These are phyloP conservation scores for Scaptomyza reducta DNA, from an alignment of 2,888 invertebrate species.

Conservation along the genomic window DNA sequence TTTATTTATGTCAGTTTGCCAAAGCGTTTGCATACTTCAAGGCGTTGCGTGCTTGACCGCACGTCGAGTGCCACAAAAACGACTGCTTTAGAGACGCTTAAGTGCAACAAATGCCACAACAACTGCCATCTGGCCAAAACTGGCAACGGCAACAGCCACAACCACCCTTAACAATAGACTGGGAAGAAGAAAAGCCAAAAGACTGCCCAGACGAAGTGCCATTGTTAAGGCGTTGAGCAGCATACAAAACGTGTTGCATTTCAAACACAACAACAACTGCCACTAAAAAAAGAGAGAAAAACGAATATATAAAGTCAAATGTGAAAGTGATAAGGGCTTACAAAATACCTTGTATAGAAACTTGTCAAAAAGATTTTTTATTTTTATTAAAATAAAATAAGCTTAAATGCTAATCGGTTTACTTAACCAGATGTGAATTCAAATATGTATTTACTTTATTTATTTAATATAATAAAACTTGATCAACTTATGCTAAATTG, in stretches of 20 bases:
- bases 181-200: constrained; percentile 37
- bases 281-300: not conserved
- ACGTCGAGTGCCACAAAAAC: constrained; percentile 55
- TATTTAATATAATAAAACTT: too few relatives aligned
- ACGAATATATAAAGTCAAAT: not conserved
- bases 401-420: too few relatives aligned
- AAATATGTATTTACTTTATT: too few relatives aligned
- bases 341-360: not conserved
- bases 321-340: not conserved
- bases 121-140: constrained; percentile 40
- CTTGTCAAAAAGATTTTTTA: not conserved
- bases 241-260: constrained; percentile 62
- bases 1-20: constrained; percentile 64
- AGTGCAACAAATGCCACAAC: constrained; percentile 63
- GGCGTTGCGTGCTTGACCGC: constrained; percentile 65
- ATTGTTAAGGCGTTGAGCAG: constrained; percentile 67
- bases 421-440: too few relatives aligned
- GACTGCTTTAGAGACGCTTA: constrained; percentile 45
- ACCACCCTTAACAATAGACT: constrained; percentile 38
- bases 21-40: constrained; percentile 66
- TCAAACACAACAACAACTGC: constrained; percentile 20
- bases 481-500: too few relatives aligned
- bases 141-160: constrained; percentile 29
- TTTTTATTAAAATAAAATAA: not conserved
- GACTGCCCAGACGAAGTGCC: constrained; percentile 56